These are phyloP conservation scores for Acrocephalus arundinaceus DNA, from an alignment of 2,113 vertebrate genomes.

Conservation along the genomic window DNA sequence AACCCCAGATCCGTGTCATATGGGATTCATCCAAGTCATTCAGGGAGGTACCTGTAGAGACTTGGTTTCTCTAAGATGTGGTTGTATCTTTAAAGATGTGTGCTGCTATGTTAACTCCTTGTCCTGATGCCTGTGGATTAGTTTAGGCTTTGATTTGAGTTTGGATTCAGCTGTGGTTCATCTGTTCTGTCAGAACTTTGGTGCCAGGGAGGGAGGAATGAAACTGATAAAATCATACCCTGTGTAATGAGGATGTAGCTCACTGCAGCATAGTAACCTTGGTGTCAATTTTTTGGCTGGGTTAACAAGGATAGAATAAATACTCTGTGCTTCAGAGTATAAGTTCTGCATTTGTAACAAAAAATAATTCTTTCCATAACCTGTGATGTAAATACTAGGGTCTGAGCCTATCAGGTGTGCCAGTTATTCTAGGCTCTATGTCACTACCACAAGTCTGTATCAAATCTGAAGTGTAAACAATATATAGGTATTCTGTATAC, in stretches of 20 bases:
- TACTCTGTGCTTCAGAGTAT: background rate
- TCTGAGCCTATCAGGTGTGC: background rate
- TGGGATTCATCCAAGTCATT: background rate
- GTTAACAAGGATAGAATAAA: background rate
- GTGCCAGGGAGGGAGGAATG: background rate
- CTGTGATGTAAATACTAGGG: background rate
- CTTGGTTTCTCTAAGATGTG: background rate
- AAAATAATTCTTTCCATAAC: background rate
- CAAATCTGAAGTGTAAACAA: background rate
- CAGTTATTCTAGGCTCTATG: background rate
- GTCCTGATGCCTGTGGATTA: background rate
- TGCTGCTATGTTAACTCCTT: background rate
- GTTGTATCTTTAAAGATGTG: background rate
- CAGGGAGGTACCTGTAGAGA: background rate
- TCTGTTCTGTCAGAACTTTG: background rate
- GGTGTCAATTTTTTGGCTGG: background rate
- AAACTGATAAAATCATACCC: background rate
- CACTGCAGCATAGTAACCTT: background rate
- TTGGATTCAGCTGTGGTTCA: background rate
- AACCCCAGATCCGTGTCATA: background rate
- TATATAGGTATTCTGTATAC: background rate
- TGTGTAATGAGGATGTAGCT: background rate
- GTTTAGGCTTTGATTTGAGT: background rate
- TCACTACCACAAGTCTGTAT: background rate
- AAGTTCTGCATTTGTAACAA: background rate